phyloP scores from a whole-genome alignment of 2,888 invertebrate species.

The Heliothis peltigera region DNA sequence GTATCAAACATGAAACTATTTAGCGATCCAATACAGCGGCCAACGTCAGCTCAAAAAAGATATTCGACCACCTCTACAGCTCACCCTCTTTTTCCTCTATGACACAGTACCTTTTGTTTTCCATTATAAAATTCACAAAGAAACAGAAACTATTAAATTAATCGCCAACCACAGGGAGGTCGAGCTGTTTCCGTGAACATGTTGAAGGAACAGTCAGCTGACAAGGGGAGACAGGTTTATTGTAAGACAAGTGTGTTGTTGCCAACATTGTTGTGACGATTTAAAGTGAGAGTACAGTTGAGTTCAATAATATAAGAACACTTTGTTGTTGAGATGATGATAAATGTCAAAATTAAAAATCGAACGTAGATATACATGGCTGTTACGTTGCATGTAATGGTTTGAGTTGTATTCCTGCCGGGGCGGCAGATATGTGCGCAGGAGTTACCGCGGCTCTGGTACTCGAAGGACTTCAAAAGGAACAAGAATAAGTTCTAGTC shows the following conservation, averaged over 20 bases:
- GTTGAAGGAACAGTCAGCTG: slow-evolving; percentile 46
- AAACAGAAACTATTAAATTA: slow-evolving; percentile 19
- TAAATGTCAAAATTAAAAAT: no score
- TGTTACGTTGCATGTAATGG: no score
- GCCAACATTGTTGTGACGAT: slow-evolving; percentile 32
- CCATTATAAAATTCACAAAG: slow-evolving; percentile 2
- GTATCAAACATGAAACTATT: no score
- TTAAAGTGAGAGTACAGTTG: neutral
- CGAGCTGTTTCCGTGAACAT: slow-evolving; percentile 44
- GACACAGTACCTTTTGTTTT: neutral
- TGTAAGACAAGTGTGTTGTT: slow-evolving; percentile 32
- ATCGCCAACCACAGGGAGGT: slow-evolving; percentile 19
- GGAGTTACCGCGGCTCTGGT: no score
- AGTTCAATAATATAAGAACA: neutral
- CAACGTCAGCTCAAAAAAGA: no score
- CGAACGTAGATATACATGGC: no score
- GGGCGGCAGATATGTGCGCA: no score
- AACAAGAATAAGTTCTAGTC: no score
- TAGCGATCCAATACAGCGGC: no score
- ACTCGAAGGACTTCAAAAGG: no score
- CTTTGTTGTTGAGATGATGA: no score
- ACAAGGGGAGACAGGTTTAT: slow-evolving; percentile 49
- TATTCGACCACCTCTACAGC: neutral
- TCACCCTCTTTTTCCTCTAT: neutral
- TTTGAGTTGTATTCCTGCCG: no score